A percentile compares a stretch with the other conserved stretches of the same genome.
Conservation (phyloP, 2,113 vertebrate genomes). For the Trematocara zebra region DNA sequence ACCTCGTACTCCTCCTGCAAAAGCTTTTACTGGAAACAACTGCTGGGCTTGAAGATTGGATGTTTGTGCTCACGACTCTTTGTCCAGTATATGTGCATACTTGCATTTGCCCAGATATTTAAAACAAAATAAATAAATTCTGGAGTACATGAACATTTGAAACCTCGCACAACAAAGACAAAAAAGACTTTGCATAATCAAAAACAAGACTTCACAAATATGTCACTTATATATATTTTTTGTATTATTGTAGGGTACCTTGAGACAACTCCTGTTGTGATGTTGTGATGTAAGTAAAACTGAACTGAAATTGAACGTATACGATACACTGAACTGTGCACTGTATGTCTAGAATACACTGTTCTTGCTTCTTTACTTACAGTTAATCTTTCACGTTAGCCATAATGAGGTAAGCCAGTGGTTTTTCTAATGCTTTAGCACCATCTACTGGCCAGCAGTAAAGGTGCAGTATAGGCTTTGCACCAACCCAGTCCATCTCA, state of each 20-base stretch:
- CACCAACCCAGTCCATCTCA: neutral
- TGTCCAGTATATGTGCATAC: neutral
- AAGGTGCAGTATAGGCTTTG: neutral
- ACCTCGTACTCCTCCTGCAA: neutral
- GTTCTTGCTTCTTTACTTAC: neutral
- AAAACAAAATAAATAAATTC: neutral
- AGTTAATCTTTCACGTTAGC: neutral
- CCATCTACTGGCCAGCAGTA: constrained; percentile 51
- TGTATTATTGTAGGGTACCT: neutral
- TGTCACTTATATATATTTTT: neutral
- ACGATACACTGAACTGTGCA: neutral
- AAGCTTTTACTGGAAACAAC: neutral
- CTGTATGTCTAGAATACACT: neutral
- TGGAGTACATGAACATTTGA: neutral
- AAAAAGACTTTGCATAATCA: neutral
- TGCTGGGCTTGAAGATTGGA: neutral
- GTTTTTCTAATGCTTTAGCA: constrained; percentile 1
- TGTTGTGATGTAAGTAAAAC: neutral
- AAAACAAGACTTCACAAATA: neutral
- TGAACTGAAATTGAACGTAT: neutral
- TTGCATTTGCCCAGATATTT: neutral
- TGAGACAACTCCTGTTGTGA: neutral
- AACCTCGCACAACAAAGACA: neutral
- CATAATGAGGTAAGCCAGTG: neutral
- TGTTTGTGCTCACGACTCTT: neutral